These are phyloP conservation scores for Rhinogobius similis DNA, from an alignment of 2,113 vertebrate species.

Conservation along the genomic window DNA sequence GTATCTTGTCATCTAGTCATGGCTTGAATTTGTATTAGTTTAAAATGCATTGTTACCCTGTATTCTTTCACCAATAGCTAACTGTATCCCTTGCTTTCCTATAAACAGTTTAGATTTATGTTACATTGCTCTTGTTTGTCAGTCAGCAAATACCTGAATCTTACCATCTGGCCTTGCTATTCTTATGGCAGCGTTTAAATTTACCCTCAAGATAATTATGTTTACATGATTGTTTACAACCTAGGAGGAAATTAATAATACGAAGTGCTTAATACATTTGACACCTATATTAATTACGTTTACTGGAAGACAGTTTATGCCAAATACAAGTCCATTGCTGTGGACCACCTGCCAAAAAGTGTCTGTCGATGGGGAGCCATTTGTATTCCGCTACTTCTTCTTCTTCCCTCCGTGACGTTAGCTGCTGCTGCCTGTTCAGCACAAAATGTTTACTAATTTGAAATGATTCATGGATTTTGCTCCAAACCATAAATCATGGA, in stretches of 20 bases:
- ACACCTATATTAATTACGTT: conserved; percentile 3
- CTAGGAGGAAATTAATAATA: background rate
- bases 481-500: conserved; percentile 43
- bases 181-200: background rate
- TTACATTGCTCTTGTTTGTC: background rate
- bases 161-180: background rate
- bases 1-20: too few relatives aligned
- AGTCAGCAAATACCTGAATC: background rate
- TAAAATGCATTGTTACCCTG: too few relatives aligned
- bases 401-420: conserved; percentile 15
- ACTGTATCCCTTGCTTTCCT: background rate
- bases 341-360: conserved; percentile 12
- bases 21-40: background rate
- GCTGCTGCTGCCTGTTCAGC: conserved; percentile 35
- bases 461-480: conserved; percentile 48
- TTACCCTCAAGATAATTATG: background rate
- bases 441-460: conserved; percentile 52
- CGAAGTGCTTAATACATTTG: background rate
- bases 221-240: conserved; percentile 3
- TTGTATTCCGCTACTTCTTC: conserved; percentile 18
- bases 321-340: background rate
- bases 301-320: background rate
- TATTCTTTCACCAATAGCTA: too few relatives aligned
- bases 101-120: background rate
- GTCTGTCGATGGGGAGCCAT: conserved; percentile 1